Evolutionary conservation across 2,888 invertebrate genomes (phyloP).

Genomic region (Cyaniris semiargus): DNA sequence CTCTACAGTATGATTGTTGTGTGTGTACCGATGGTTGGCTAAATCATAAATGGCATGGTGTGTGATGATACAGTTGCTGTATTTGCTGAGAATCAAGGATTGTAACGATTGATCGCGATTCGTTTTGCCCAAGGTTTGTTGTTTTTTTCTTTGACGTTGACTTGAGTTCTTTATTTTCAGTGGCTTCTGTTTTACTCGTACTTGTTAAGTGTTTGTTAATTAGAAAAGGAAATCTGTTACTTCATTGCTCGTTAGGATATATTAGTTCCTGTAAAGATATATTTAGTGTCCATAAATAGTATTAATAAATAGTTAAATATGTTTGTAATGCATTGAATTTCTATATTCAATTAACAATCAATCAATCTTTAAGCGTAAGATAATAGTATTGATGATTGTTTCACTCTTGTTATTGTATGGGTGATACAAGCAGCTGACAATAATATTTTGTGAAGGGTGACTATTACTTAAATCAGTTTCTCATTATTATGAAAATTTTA

Average conservation of each 20-base stretch:
- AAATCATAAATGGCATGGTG: conserved; percentile 37
- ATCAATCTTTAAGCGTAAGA: no score
- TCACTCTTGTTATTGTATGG: no score
- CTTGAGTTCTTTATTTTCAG: neutral
- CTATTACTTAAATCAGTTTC: no score
- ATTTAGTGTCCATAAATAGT: no score
- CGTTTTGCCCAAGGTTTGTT: conserved; percentile 6
- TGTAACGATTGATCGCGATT: conserved; percentile 35
- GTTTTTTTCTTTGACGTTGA: neutral
- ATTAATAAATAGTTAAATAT: neutral
- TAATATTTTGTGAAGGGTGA: no score
- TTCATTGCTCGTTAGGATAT: neutral
- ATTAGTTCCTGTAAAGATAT: neutral
- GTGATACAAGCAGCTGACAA: no score
- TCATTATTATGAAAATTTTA: no score
- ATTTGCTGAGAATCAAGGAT: conserved; percentile 36
- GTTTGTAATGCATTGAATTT: neutral
- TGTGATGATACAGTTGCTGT: conserved; percentile 34
- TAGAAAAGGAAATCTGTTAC: neutral
- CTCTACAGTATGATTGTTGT: neutral
- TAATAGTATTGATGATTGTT: no score
- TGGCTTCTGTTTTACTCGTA: neutral
- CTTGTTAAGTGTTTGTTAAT: neutral
- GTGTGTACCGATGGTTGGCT: conserved; percentile 29
- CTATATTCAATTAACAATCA: no score